Percentiles rank a stretch among this genome's conserved stretches.
phyloP scores from a whole-genome alignment of 2,888 invertebrate genomes.

The Odontothrips loti region DNA sequence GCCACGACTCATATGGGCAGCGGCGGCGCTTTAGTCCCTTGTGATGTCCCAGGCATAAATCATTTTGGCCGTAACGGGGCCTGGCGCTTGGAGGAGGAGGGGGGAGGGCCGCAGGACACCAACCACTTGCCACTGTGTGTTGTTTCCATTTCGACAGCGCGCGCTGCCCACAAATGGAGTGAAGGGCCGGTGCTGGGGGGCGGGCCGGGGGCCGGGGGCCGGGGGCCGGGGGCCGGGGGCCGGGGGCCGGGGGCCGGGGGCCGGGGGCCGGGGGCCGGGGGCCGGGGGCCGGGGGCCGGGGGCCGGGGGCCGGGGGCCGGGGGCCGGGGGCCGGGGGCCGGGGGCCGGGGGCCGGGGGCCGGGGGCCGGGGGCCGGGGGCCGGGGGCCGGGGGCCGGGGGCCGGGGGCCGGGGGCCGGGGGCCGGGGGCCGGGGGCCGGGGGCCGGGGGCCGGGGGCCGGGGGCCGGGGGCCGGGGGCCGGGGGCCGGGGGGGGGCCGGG shows the following conservation, averaged over 20 bases:
- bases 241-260: no score
- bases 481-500: no score
- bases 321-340: no score
- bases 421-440: no score
- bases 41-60: background rate
- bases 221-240: no score
- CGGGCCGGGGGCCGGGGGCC: no score
- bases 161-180: background rate
- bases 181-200: background rate
- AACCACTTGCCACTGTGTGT: slow-evolving; percentile 13
- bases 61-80: background rate
- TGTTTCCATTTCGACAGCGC: background rate
- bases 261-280: no score
- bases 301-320: no score
- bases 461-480: no score
- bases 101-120: background rate
- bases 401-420: background rate
- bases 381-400: background rate
- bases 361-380: no score
- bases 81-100: background rate
- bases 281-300: no score
- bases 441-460: background rate
- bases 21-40: background rate
- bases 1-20: background rate
- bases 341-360: background rate